Percentiles rank a stretch among this genome's conserved stretches.
phyloP scores from a whole-genome alignment of 1,140 invertebrate genomes.

The Contarinia nasturtii region DNA sequence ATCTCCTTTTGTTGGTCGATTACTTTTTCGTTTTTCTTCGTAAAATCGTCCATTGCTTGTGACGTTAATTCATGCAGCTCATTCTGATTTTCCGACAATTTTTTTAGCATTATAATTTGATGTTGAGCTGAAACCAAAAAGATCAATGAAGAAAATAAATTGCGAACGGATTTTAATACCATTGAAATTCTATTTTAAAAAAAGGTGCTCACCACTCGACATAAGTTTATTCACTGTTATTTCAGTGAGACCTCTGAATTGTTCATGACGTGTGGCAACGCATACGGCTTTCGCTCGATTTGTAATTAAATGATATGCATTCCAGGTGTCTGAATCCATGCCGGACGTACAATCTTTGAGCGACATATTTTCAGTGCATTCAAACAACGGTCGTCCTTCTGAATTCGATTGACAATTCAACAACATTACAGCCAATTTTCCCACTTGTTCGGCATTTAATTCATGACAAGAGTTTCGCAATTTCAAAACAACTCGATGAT shows the following conservation, averaged over 20 bases:
- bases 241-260: slow-evolving; percentile 45
- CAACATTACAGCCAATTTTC: slow-evolving; percentile 44
- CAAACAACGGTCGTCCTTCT: slow-evolving; percentile 37
- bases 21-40: slow-evolving; percentile 29
- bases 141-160: no score
- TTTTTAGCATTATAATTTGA: slow-evolving; percentile 16
- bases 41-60: slow-evolving; percentile 28
- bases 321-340: slow-evolving; percentile 51
- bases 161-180: not conserved
- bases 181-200: not conserved
- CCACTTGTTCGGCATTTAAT: slow-evolving; percentile 43
- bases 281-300: slow-evolving; percentile 49
- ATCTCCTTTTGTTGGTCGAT: slow-evolving; percentile 32
- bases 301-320: slow-evolving; percentile 47
- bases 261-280: slow-evolving; percentile 38
- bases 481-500: slow-evolving; percentile 39
- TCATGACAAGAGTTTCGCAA: slow-evolving; percentile 33
- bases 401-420: slow-evolving; percentile 46
- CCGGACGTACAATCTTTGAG: slow-evolving; percentile 38
- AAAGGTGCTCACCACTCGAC: slow-evolving; percentile 23
- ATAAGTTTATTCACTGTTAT: slow-evolving; percentile 45
- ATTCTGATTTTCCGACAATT: slow-evolving; percentile 31
- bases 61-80: slow-evolving; percentile 28
- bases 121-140: slow-evolving; percentile 5
- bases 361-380: slow-evolving; percentile 39